Conservation (phyloP, 2,797 vertebrate species). For the Telmatherina bonti region DNA sequence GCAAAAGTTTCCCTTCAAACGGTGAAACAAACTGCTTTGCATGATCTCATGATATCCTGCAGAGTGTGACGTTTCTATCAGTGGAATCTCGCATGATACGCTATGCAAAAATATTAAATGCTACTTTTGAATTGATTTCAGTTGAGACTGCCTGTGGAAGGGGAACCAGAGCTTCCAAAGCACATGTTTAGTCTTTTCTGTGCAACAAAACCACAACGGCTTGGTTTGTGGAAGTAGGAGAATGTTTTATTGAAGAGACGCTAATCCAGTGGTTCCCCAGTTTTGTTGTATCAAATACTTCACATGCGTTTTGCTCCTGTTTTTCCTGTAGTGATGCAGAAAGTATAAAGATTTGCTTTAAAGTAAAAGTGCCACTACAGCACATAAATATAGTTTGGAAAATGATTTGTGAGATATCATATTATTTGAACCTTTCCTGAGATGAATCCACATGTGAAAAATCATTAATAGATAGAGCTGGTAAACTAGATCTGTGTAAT, state of each 20-base stretch:
- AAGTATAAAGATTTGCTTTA: neutral
- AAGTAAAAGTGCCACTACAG: too few species aligned
- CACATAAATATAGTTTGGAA: neutral
- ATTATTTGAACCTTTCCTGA: too few species aligned
- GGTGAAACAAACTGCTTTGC: slow-evolving; percentile 53
- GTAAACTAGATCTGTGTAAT: too few species aligned
- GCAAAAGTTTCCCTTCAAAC: slow-evolving; percentile 59
- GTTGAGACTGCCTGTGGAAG: slow-evolving; percentile 4
- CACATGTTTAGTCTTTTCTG: neutral
- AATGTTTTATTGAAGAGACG: neutral
- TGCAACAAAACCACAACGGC: neutral
- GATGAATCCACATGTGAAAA: neutral
- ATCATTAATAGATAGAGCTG: neutral
- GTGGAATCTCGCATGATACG: slow-evolving; percentile 3
- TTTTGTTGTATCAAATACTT: neutral
- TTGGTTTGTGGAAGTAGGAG: neutral
- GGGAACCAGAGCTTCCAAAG: neutral
- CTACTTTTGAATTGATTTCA: slow-evolving; percentile 41
- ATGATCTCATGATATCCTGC: slow-evolving; percentile 42
- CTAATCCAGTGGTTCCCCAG: neutral
- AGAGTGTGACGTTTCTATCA: slow-evolving; percentile 29
- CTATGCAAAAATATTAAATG: slow-evolving; percentile 55
- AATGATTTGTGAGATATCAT: neutral
- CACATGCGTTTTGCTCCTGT: neutral
- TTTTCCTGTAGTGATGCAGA: neutral